A percentile compares a stretch with the other conserved stretches of the same genome.
These are phyloP conservation scores for Ctenodactylus gundi DNA, from an alignment of 2,113 vertebrate species.

Conservation along the genomic window DNA sequence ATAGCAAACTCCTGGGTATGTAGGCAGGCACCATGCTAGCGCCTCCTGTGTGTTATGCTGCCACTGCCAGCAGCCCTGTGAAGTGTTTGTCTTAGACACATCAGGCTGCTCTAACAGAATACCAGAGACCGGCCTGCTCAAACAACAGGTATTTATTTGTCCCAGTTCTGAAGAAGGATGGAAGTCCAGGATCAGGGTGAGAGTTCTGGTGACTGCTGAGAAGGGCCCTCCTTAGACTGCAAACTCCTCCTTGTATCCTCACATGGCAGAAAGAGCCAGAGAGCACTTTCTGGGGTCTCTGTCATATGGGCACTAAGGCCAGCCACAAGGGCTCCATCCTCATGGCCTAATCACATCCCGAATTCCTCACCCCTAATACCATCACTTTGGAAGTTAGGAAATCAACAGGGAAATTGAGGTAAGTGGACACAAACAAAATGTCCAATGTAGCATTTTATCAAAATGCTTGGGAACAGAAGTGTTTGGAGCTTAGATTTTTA, in stretches of 20 bases:
- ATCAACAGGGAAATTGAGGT: not conserved
- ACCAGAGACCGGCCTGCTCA: not conserved
- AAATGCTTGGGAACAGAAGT: not conserved
- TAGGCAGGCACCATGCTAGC: not conserved
- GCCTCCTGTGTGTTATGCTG: accelerated
- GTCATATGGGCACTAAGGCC: not conserved
- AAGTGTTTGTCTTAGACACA: not conserved
- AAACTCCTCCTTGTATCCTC: not conserved
- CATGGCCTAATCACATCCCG: too few species aligned
- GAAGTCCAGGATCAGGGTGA: not conserved
- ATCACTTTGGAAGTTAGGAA: not conserved
- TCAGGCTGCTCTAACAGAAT: not conserved
- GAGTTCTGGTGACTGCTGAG: not conserved
- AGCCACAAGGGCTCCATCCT: not conserved
- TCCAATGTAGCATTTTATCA: not conserved
- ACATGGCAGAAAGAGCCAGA: not conserved
- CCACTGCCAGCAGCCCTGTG: not conserved
- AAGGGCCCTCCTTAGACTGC: not conserved
- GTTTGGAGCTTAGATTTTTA: not conserved
- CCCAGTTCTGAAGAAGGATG: not conserved
- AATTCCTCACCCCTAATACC: not conserved
- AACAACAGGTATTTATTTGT: not conserved
- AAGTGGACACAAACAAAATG: not conserved
- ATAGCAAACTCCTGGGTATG: not conserved
- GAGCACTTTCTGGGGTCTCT: not conserved